Percentiles rank a stretch among this genome's conserved stretches.
Evolutionary conservation across 2,888 invertebrate species (phyloP).

Genomic region (Drosophila paranaensis): DNA sequence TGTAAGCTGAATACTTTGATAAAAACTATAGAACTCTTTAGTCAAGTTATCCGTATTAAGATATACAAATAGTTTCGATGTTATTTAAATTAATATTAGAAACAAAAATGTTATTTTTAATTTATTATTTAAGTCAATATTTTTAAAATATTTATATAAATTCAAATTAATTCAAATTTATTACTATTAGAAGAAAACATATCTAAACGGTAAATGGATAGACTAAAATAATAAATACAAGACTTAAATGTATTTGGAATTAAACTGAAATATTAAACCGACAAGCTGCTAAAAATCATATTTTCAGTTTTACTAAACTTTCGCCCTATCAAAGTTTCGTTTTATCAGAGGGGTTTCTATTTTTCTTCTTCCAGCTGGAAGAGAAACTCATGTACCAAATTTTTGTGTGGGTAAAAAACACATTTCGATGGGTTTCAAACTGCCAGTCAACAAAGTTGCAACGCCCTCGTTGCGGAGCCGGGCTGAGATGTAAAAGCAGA

Average conservation of each 20-base stretch:
- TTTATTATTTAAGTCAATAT: no score
- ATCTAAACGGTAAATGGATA: no score
- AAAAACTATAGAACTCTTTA: no score
- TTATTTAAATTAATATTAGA: no score
- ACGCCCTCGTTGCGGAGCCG: constrained; percentile 3
- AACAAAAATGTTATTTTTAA: no score
- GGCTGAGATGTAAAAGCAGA: constrained; percentile 9
- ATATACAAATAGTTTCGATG: no score
- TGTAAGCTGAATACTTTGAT: no score
- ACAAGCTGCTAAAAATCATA: not conserved
- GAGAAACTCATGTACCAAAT: constrained; percentile 2
- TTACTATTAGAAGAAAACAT: not conserved
- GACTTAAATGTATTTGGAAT: not conserved
- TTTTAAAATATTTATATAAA: no score
- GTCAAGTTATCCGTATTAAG: no score
- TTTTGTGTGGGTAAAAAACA: constrained; percentile 13
- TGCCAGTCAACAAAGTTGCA: constrained; percentile 39
- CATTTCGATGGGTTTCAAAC: constrained; percentile 26
- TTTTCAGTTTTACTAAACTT: not conserved
- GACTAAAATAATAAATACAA: not conserved
- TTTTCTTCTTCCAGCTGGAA: not conserved
- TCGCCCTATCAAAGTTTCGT: not conserved
- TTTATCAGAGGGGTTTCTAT: not conserved
- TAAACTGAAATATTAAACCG: not conserved
- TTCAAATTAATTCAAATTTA: no score